Base-by-base conservation (phyloP, 1,140 invertebrate genomes). In the Apis dorsata region DNA sequence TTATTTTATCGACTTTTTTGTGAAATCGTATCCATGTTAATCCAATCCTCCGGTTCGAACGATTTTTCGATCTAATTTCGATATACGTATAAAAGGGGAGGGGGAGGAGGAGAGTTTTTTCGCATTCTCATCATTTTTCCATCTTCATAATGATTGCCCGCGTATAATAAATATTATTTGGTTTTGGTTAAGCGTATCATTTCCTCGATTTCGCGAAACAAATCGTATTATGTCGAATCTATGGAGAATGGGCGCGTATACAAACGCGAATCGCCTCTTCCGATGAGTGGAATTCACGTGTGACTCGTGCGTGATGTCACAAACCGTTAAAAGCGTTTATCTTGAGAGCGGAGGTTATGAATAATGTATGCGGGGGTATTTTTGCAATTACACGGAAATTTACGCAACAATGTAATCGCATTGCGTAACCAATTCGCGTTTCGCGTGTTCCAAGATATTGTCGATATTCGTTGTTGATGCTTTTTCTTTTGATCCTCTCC, bases 271-370 rank as follows among this genome's bases (percentile, higher is more conserved):
- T 28, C 53, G n/a, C 19, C 62, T 53, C 53, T 72, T 28, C n/a
- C 57, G 51, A 53, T 55, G 12, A 28, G 53, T 60, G 0, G 12
- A 59, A 57, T 77, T 74, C 73, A 69, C 73, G 73, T 82, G 65
- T 24, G 49, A 19, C 73, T 68, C 63, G 34, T 53, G 66, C 49
- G 60, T 79, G 62, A 83, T 83, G 66, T 59, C 84, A 69, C 75
- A 57, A 75, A 83, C 66, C 75, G 71, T 83, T 79, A 83, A 87
- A 65, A 76, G 21, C 63, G 51, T 83, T 79, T 68, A 19, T 51
- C 80, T 77, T 57, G 17, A 34, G 60, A 57, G 8, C 55, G 11
- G 21, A 60, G 55, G 53, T 81, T 75, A 81, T 60, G 72, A 75
- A 76, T 60, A 81, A 81, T 60, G 72, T 55, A 60, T n/a, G 59